phyloP scores from a whole-genome alignment of 2,113 vertebrate genomes.

The Sitta europaea region DNA sequence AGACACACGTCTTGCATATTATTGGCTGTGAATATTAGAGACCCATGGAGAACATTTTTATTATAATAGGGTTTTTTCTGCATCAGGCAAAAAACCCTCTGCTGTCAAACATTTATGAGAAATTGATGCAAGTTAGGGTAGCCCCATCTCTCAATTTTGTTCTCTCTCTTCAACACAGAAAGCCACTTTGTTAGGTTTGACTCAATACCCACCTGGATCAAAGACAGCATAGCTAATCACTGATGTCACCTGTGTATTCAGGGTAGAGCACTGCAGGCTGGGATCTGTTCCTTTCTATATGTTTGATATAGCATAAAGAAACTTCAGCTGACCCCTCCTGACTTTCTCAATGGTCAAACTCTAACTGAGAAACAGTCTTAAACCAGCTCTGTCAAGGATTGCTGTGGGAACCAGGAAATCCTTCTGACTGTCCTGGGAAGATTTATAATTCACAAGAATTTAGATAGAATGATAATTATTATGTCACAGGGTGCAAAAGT shows the following conservation, averaged over 20 bases:
- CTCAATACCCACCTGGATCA: background rate
- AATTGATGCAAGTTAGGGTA: background rate
- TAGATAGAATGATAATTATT: too few species aligned
- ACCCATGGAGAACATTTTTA: background rate
- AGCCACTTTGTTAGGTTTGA: background rate
- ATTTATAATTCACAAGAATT: too few species aligned
- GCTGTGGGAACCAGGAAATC: too few species aligned
- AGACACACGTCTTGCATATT: background rate
- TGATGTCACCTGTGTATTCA: background rate
- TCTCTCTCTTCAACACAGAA: background rate
- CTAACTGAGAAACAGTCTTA: background rate
- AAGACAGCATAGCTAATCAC: background rate
- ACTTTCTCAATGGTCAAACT: background rate
- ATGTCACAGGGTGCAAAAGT: too few species aligned
- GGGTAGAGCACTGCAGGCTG: background rate
- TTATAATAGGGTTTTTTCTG: accelerated
- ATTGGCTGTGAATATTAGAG: background rate
- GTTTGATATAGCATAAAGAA: background rate
- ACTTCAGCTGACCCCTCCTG: background rate
- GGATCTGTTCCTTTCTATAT: background rate
- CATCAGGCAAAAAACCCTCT: background rate
- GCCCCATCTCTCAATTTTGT: background rate
- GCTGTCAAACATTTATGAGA: background rate
- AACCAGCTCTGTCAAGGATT: background rate
- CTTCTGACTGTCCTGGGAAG: too few species aligned